Conservation (phyloP, 2,888 invertebrate species). For the Marasmarcha lunaedactyla region DNA sequence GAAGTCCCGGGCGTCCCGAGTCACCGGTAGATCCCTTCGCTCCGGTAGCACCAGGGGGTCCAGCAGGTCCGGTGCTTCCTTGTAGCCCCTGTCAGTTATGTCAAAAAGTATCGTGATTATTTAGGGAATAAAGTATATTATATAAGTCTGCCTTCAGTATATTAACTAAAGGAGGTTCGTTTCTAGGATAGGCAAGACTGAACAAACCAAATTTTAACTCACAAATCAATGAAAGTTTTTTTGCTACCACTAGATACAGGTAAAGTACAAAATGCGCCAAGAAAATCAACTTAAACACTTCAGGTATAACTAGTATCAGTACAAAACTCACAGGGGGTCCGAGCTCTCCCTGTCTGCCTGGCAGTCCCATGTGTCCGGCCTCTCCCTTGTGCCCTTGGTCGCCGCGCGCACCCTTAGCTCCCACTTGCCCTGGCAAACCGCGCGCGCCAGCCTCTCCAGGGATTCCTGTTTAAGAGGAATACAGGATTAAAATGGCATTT, state of each 20-base stretch:
- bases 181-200: background rate
- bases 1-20: conserved; percentile 74
- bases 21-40: conserved; percentile 80
- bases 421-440: conserved; percentile 73
- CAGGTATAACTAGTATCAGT: too few species aligned
- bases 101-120: conserved; percentile 1
- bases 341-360: conserved; percentile 81
- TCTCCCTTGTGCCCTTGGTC: conserved; percentile 84
- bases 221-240: too few species aligned
- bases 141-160: too few species aligned
- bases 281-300: too few species aligned
- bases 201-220: background rate
- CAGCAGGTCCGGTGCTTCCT: conserved; percentile 76
- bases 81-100: conserved; percentile 79
- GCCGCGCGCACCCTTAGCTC: conserved; percentile 81
- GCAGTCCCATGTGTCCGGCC: conserved; percentile 78
- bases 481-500: background rate
- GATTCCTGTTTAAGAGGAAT: conserved; percentile 42
- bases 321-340: conserved; percentile 76
- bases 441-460: conserved; percentile 74
- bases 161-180: too few species aligned
- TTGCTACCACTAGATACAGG: too few species aligned
- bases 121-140: too few species aligned
- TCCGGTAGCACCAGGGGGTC: conserved; percentile 76
- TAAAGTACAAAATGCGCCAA: too few species aligned